phyloP scores from a whole-genome alignment of 2,888 invertebrate genomes.

The Hetaerina titia region DNA sequence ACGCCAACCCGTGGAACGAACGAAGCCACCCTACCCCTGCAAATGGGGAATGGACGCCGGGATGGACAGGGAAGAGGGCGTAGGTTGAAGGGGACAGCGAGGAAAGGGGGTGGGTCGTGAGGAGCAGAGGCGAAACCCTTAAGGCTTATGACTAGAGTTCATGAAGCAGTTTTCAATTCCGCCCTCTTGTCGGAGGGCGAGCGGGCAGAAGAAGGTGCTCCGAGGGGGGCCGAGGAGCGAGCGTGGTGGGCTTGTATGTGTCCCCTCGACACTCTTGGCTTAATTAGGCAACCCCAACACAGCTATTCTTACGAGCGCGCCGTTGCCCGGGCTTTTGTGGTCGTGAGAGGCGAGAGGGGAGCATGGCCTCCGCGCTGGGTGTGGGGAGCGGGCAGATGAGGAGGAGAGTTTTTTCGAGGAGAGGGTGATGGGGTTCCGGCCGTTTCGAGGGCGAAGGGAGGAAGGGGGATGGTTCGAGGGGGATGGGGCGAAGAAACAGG shows the following conservation, averaged over 20 bases:
- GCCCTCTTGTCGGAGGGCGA: neutral
- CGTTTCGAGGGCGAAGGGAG: too few species aligned
- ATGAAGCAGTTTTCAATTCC: constrained; percentile 42
- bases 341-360: neutral
- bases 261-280: neutral
- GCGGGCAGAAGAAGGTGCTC: neutral
- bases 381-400: neutral
- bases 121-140: neutral
- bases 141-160: constrained; percentile 30
- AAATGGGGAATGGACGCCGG: neutral
- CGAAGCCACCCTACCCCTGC: neutral
- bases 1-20: neutral
- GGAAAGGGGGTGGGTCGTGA: neutral
- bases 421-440: too few species aligned
- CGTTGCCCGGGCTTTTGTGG: neutral
- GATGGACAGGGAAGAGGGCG: neutral
- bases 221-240: neutral
- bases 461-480: too few species aligned
- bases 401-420: too few species aligned
- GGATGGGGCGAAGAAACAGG: too few species aligned
- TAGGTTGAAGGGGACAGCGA: neutral
- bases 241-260: neutral
- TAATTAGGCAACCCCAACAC: constrained; percentile 54
- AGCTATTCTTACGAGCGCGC: neutral
- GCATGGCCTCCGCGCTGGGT: neutral